Evolutionary conservation across 2,113 vertebrate species (phyloP), one percentile per base, ranked within the genome.

Genomic region (Garra rufa): DNA sequence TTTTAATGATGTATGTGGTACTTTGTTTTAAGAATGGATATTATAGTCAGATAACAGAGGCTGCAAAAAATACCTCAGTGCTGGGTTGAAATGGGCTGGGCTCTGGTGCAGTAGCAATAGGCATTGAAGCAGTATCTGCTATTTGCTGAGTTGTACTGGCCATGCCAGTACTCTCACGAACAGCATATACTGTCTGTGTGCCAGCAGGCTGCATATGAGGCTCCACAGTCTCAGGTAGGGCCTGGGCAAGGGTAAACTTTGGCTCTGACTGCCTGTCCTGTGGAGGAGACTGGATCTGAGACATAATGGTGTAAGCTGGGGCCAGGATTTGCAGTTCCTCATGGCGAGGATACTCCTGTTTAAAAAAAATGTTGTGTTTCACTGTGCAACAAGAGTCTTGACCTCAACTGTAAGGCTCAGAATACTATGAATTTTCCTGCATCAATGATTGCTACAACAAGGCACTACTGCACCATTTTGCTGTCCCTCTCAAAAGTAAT

Each of bases 191-290:
- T 87, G 92, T 91, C 85, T 95, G 92, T 78, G 90, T 93, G 89
- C 94, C 90, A 52, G 91, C 90, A 71, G 92, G 76, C 89, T 94
- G 95, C 46, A 95, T 81, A 90, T 90, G 15, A 57, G 92, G 87
- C 86, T 95, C 69, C 30, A 63, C 3, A 4, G 28, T 65, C 74
- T 85, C 83, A 34, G 82, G 24, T 63, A 85, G 52, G 34, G 73
- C 61, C 81, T 89, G 82, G 13, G 43, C 59, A 41, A 85, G 70
- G 78, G 86, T 24, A 6, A 84, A 65, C 46, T 92, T 89, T 77
- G 75, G 17, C 48, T 93, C 91, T 30, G 83, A 38, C 84, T 87
- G 81, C 0, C 52, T 86, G 87, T 87, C 88, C 87, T 90, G 92
- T 71, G 86, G 82, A 63, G 85, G 46, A 83, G 87, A 84, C 52